Evolutionary conservation across 2,888 invertebrate species (phyloP), one percentile per base, ranked within the genome.

Genomic region (Suillia variegata): DNA sequence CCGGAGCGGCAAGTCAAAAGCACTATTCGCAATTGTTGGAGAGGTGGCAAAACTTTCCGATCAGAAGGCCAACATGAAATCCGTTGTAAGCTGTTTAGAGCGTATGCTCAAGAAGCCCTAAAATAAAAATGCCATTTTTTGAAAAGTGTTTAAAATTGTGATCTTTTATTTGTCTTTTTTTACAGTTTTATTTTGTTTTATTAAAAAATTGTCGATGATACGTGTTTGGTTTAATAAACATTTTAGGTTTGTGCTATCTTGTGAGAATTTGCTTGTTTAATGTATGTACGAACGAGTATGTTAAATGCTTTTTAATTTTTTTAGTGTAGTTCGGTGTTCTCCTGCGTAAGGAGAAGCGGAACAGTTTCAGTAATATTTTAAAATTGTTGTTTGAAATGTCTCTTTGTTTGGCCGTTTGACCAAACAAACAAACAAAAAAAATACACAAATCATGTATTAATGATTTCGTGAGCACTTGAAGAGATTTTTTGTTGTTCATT

Each of bases 1-100:
- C 74, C 87, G 85, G 76, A 82, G 81, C 10, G 93, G 93, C 4
- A 92, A 92, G 81, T 79, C 77, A 0, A 91, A 90, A 82, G 85
- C 88, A 8, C 85, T 90, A 50, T 87, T 85, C 70, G 87, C 87
- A 26, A 84, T 93, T 61, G 76, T 88, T 61, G 88, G 87, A 13
- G 82, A 86, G 72, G 82, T 90, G 54, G 84, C 84, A 56, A 86
- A 85, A 70, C 82, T 83, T 64, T 86, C 88, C 48, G 79, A 87
- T 17, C 84, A 87, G 71, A 86, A 85, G 75, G 87, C 88, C 38
- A 88, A 93, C 76, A 91, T 91, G 90, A 83, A 83, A 61, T 70
- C 85, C 71, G 88, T 86, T 63, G 82, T 85, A 55, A 80, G 83
- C 69, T 86, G 86, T 70, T 82, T 92, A 80, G 86, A 88, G 78